Conservation (phyloP, 2,113 vertebrate species). For the Rhea pennata region DNA sequence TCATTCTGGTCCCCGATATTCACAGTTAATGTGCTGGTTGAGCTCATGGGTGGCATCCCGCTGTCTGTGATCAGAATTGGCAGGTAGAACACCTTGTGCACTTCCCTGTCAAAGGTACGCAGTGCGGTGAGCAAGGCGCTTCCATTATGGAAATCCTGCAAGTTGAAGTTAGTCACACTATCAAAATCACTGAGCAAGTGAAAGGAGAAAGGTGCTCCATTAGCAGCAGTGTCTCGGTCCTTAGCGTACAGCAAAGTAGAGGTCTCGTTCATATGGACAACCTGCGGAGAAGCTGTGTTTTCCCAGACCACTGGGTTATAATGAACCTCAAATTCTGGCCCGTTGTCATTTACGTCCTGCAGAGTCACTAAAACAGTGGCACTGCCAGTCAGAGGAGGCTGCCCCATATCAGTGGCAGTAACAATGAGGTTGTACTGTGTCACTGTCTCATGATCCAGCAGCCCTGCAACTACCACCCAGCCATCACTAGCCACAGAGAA, state of each 20-base stretch:
- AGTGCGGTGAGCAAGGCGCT: constrained; percentile 83
- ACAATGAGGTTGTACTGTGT: constrained; percentile 83
- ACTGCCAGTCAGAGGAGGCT: constrained; percentile 81
- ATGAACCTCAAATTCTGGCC: constrained; percentile 84
- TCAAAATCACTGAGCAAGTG: constrained; percentile 73
- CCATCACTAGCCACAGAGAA: constrained; percentile 85
- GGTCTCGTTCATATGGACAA: constrained; percentile 82
- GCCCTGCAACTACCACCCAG: constrained; percentile 80
- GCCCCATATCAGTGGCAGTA: constrained; percentile 82
- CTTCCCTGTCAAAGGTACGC: constrained; percentile 85
- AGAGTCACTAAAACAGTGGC: constrained; percentile 82
- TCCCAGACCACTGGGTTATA: constrained; percentile 89
- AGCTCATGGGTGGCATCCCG: constrained; percentile 85
- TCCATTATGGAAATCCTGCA: constrained; percentile 86
- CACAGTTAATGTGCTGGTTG: constrained; percentile 84
- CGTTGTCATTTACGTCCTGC: constrained; percentile 88
- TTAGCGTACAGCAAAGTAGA: constrained; percentile 81
- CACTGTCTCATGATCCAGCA: constrained; percentile 84
- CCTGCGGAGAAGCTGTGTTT: constrained; percentile 82
- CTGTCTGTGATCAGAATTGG: constrained; percentile 87
- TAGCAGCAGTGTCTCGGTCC: constrained; percentile 82
- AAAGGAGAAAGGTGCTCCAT: constrained; percentile 85
- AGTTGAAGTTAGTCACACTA: constrained; percentile 76
- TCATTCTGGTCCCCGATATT: constrained; percentile 88
- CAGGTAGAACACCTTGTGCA: constrained; percentile 82